These are phyloP conservation scores for Elaphurus davidianus DNA, from an alignment of 2,113 vertebrate species.

Conservation along the genomic window DNA sequence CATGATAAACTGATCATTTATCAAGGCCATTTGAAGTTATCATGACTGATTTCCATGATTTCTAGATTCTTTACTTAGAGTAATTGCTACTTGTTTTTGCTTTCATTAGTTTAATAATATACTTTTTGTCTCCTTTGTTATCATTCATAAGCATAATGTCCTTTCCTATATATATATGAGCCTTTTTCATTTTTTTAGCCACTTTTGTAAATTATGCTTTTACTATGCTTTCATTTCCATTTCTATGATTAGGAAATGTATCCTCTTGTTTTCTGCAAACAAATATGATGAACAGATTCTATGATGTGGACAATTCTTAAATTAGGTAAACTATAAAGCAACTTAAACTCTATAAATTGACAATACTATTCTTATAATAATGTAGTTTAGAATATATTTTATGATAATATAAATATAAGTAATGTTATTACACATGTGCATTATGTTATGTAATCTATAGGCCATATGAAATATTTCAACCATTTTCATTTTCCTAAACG, in stretches of 20 bases:
- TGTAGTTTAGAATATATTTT: too few species aligned
- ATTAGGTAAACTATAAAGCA: neutral
- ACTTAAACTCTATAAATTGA: neutral
- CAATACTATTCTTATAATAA: neutral
- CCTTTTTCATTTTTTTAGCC: neutral
- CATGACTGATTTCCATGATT: neutral
- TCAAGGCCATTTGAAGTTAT: neutral
- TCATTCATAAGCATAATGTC: neutral
- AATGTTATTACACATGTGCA: too few species aligned
- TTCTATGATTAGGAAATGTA: neutral
- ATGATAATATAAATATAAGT: too few species aligned
- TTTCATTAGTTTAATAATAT: neutral
- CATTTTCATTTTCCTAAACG: too few species aligned
- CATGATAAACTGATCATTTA: too few species aligned
- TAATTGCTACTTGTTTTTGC: neutral
- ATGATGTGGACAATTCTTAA: neutral
- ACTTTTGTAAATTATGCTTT: neutral
- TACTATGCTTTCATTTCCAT: neutral
- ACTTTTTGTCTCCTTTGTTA: neutral
- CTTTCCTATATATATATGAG: neutral
- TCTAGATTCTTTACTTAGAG: neutral
- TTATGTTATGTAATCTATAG: too few species aligned
- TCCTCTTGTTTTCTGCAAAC: neutral
- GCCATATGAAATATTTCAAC: too few species aligned
- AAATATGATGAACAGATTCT: neutral